These are phyloP conservation scores for Trichonephila inaurata DNA, from an alignment of 1,140 invertebrate genomes.

Conservation along the genomic window DNA sequence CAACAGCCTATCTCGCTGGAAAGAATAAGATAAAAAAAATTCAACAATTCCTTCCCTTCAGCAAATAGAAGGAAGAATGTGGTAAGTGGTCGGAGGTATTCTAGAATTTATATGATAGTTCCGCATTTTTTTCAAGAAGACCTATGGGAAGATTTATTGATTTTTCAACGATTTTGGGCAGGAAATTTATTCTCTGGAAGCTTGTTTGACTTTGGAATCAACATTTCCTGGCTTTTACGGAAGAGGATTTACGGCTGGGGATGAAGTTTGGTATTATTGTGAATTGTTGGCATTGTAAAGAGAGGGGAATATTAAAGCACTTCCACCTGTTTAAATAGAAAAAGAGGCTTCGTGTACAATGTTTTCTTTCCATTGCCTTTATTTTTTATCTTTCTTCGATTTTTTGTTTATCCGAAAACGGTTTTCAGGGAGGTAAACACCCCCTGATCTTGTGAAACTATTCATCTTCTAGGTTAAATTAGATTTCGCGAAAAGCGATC, in stretches of 20 bases:
- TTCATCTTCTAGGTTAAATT: conserved; percentile 3
- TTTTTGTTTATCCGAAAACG: not conserved
- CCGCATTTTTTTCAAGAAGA: conserved; percentile 27
- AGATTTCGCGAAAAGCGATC: conserved; percentile 16
- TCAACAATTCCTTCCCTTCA: not conserved
- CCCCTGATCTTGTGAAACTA: conserved; percentile 4
- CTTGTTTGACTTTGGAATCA: conserved; percentile 71
- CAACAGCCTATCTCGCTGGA: conserved; percentile 53
- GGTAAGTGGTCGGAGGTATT: conserved; percentile 71
- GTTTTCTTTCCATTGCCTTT: not conserved
- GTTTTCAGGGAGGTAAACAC: conserved; percentile 5
- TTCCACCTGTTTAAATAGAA: conserved; percentile 39
- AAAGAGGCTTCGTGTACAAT: not conserved
- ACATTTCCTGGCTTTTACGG: conserved; percentile 70
- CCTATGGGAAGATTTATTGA: conserved; percentile 68
- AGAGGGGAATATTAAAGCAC: conserved; percentile 21
- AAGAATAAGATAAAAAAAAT: conserved; percentile 60
- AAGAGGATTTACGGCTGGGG: conserved; percentile 40
- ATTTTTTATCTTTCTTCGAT: not conserved
- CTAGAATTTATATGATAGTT: conserved; percentile 64
- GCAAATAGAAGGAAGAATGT: conserved; percentile 71
- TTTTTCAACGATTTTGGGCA: conserved; percentile 73
- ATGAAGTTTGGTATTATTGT: conserved; percentile 56
- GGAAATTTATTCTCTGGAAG: conserved; percentile 69
- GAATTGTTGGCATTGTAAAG: conserved; percentile 52